Evolutionary conservation across 2,113 vertebrate species (phyloP), one percentile per base, ranked within the genome.

Genomic region (Ovibos moschatus): DNA sequence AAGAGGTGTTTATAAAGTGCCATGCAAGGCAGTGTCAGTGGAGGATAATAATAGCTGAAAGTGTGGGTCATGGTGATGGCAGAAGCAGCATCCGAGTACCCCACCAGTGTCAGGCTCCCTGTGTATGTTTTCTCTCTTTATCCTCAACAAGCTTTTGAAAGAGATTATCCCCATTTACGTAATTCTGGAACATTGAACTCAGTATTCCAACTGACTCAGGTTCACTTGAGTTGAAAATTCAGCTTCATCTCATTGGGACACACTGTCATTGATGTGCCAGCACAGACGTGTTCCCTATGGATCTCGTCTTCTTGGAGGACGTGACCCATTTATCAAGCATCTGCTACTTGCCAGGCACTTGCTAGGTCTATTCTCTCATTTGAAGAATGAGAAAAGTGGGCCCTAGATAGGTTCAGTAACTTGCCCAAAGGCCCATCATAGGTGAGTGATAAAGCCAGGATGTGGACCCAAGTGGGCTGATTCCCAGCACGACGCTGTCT

Each of bases 1-100:
- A 30, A 87, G 85, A 67, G 7, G 23, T 53, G 21, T 89, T 97
- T 97, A 57, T 53, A 36, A 93, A 89, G 45, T 5, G n/a, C 47
- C 1, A 2, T 4, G 33, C 12, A 51, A 7, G 28, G 9, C 40
- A n/a, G 30, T 57, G 57, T 10, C 89, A 84, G 40, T 9, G 45
- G 93, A 97, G 53, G 57, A 3, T 43, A 36, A 62, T 51, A 62
- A 23, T 7, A 78, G 71, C 3, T 17, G 60, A 55, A 36, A 88
- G 33, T 30, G 5, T 94, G 67, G 30, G 8, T n/a, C n/a, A 53
- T 27, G 8, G 7, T 13, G 27, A 71, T 87, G 86, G 28, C 28
- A 62, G 67, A 62, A 81, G 6, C 30, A 95, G 4, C 36, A 15
- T 53, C 27, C 84, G 43, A 47, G 58, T 9, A 45, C 28, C 33